phyloP scores from a whole-genome alignment of 2,888 invertebrate genomes.

The Strigamia crassipes region DNA sequence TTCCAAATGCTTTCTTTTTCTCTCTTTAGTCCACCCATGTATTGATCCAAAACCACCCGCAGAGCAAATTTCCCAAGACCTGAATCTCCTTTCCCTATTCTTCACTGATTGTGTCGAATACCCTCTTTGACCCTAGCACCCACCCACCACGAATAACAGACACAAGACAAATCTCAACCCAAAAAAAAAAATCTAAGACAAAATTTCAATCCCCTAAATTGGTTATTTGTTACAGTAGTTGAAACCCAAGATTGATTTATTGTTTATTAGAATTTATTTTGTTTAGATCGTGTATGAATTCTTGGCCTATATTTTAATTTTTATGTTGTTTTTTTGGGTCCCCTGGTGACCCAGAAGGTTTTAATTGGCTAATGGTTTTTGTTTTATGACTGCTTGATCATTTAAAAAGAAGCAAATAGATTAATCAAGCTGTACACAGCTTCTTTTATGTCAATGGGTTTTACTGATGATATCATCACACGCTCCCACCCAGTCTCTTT shows the following conservation, averaged over 20 bases:
- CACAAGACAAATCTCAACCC: slow-evolving; percentile 2
- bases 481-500: background rate
- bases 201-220: background rate
- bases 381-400: background rate
- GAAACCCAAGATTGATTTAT: background rate
- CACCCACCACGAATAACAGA: background rate
- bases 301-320: background rate
- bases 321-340: background rate
- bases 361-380: background rate
- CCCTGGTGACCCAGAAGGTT: background rate
- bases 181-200: background rate
- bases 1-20: background rate
- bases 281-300: background rate
- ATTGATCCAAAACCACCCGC: background rate
- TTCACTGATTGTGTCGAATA: background rate
- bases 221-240: background rate
- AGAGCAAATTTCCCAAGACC: background rate
- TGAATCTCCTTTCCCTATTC: slow-evolving; percentile 8
- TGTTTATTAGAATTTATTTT: too few relatives aligned
- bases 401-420: background rate
- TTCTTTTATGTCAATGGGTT: background rate
- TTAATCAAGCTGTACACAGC: background rate
- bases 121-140: background rate
- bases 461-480: background rate
- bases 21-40: background rate